Evolutionary conservation across 2,797 vertebrate species (phyloP).

Genomic region (Pipistrellus nathusii): DNA sequence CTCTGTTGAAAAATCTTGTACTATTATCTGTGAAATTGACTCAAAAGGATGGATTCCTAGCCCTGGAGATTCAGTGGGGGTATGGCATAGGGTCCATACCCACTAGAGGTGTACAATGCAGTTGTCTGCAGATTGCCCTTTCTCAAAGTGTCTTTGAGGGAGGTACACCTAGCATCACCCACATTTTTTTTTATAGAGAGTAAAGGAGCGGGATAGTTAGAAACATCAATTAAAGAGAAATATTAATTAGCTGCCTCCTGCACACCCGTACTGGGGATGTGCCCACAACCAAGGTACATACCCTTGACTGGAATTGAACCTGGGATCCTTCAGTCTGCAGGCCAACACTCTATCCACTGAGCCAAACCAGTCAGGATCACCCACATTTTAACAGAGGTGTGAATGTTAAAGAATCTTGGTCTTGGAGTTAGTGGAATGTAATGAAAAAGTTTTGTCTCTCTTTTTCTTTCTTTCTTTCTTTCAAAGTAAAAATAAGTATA

Average conservation of each 20-base stretch:
- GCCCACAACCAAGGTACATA: no score
- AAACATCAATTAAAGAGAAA: no score
- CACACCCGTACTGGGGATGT: no score
- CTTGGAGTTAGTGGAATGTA: neutral
- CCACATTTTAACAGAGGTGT: neutral
- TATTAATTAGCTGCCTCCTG: no score
- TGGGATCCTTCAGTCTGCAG: no score
- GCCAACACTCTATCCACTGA: no score
- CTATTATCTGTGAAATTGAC: neutral
- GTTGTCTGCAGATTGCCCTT: neutral
- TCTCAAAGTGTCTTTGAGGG: neutral
- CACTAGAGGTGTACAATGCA: neutral
- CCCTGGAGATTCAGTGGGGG: neutral
- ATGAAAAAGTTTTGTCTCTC: neutral
- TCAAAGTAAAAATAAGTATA: neutral
- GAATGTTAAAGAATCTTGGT: neutral
- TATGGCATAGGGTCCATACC: neutral
- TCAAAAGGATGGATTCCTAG: neutral
- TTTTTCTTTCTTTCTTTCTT: neutral
- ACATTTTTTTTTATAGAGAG: no score
- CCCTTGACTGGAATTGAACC: no score
- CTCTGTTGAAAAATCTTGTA: neutral
- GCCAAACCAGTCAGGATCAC: neutral
- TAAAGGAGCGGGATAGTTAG: no score
- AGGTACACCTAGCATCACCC: neutral